Percentiles rank a stretch among this genome's conserved stretches.
Conservation (phyloP, 1,140 invertebrate species). For the Triops cancriformis region DNA sequence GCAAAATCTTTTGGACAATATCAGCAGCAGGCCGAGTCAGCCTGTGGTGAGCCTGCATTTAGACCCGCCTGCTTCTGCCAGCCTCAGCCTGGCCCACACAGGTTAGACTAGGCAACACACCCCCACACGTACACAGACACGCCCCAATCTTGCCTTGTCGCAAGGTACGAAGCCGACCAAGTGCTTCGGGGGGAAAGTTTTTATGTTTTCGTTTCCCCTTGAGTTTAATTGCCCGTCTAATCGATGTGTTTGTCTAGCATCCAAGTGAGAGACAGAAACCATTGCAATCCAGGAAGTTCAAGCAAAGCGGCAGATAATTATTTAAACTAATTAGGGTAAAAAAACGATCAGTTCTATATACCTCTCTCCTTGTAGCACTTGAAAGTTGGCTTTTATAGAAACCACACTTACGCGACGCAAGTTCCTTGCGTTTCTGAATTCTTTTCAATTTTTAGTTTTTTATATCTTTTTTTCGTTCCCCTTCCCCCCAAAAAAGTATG, state of each 20-base stretch:
- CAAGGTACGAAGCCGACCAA: background rate
- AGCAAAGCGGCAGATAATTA: background rate
- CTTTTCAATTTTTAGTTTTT: no score
- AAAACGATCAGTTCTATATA: background rate
- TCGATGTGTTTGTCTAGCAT: conserved; percentile 13
- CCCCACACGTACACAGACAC: background rate
- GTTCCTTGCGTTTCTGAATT: no score
- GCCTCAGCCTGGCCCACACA: conserved; percentile 23
- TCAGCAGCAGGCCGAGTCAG: background rate
- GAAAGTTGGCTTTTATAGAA: background rate
- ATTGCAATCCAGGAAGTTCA: conserved; percentile 10
- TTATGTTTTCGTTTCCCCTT: background rate
- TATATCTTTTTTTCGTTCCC: no score
- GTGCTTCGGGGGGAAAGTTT: background rate
- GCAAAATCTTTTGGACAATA: background rate
- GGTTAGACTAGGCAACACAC: background rate
- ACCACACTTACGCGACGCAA: background rate
- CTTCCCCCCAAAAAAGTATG: no score
- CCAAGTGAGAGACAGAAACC: conserved; percentile 5
- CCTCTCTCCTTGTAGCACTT: background rate
- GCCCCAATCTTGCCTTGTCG: background rate
- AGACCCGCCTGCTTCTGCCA: conserved; percentile 25
- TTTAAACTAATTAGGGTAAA: conserved; percentile 11
- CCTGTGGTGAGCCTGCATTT: conserved; percentile 20
- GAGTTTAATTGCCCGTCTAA: background rate